Evolutionary conservation across 1,140 invertebrate species (phyloP).

Genomic region (Drosophila lini): DNA sequence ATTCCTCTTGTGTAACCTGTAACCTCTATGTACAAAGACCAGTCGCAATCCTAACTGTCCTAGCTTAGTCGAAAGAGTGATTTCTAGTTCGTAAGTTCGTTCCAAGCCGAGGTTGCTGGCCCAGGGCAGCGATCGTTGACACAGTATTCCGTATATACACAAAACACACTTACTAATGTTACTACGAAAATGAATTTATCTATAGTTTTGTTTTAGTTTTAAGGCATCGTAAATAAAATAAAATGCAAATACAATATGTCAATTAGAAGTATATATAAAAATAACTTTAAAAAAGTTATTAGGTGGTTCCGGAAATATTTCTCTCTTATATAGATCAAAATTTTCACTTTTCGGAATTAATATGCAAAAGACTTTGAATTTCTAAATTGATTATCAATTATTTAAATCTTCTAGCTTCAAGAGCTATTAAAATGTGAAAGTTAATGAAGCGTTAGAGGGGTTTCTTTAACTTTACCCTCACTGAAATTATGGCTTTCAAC

Average conservation of each 20-base stretch:
- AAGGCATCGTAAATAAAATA: slow-evolving; percentile 21
- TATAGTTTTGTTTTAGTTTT: slow-evolving; percentile 26
- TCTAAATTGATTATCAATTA: no score
- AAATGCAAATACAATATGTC: neutral
- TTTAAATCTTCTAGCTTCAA: no score
- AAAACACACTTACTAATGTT: slow-evolving; percentile 60
- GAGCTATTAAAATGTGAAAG: no score
- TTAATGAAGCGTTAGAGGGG: no score
- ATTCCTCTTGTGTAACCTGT: slow-evolving; percentile 58
- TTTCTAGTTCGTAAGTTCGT: slow-evolving; percentile 57
- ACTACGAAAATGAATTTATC: slow-evolving; percentile 49
- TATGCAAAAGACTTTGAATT: no score
- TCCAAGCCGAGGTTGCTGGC: slow-evolving; percentile 18
- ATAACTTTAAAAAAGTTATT: no score
- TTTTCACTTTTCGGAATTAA: no score
- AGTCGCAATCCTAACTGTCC: slow-evolving; percentile 49
- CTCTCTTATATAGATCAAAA: no score
- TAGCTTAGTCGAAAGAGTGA: slow-evolving; percentile 70
- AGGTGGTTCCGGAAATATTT: no score
- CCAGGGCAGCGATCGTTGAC: slow-evolving; percentile 25
- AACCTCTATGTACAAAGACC: slow-evolving; percentile 76
- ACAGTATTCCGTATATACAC: slow-evolving; percentile 55
- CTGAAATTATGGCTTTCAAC: no score
- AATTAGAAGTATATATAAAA: no score
- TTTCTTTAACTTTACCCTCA: no score